A percentile compares a stretch with the other conserved stretches of the same genome.
These are phyloP conservation scores for Paedocypris sp. DNA, from an alignment of 2,113 vertebrate species.

Conservation along the genomic window DNA sequence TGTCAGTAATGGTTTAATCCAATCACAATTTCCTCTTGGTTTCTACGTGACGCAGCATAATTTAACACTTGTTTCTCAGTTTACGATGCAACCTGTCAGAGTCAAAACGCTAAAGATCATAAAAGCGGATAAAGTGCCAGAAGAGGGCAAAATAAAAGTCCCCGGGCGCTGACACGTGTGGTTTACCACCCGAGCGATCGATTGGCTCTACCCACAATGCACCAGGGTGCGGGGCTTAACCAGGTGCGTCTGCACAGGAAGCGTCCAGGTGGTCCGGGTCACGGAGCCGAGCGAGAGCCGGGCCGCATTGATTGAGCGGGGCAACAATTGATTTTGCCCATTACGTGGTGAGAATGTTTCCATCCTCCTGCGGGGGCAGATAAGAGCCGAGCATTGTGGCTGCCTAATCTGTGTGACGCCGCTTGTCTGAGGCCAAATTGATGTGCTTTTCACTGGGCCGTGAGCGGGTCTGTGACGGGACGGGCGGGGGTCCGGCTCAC, in stretches of 20 bases:
- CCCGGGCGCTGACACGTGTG: too few species aligned
- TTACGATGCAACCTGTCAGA: too few species aligned
- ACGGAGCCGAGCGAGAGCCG: conserved; percentile 98
- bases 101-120: too few species aligned
- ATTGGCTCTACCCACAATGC: not conserved
- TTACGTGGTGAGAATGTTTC: conserved; percentile 99
- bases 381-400: conserved; percentile 98
- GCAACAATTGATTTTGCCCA: conserved; percentile 99
- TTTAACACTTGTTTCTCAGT: too few species aligned
- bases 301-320: conserved; percentile 99
- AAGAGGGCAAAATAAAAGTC: too few species aligned
- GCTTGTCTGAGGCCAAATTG: conserved; percentile 99
- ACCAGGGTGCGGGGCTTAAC: not conserved
- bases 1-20: too few species aligned
- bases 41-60: too few species aligned
- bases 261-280: conserved; percentile 40
- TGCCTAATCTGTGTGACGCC: conserved; percentile 99
- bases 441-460: conserved; percentile 97
- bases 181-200: too few species aligned
- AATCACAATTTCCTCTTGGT: too few species aligned
- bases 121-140: too few species aligned
- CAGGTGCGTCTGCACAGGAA: not conserved
- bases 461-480: conserved; percentile 76
- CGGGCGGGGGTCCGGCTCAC: conserved; percentile 73
- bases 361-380: conserved; percentile 99